Evolutionary conservation across 2,113 vertebrate species (phyloP), one percentile per base, ranked within the genome.

Genomic region (Brachirus orientalis): DNA sequence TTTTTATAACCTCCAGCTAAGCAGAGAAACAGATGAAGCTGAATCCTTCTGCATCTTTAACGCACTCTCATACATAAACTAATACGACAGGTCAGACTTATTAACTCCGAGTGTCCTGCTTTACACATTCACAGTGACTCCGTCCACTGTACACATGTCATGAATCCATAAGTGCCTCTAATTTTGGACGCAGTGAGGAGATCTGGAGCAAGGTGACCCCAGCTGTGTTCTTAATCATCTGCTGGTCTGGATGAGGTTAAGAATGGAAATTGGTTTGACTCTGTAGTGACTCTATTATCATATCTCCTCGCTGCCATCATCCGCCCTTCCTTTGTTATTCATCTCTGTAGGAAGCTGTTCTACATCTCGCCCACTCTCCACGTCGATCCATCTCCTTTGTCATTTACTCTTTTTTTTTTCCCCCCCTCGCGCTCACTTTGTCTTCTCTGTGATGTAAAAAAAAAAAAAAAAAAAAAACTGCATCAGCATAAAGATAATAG

Each of bases 401-500:
- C 84, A 83, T 85, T 86, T 80, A 50, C 40, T n/a, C n/a, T n/a
- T n/a, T n/a, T n/a, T n/a, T n/a, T n/a, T n/a, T n/a, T n/a, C n/a
- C n/a, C n/a, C n/a, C n/a, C n/a, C n/a, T 81, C 71, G 1, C 6
- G 6, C 60, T 57, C 22, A 33, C 61, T 47, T 66, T 82, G 75
- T 66, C 40, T 28, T 28, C 80, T 46, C 76, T 82, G 60, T 81
- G 77, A 80, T 85, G 76, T 80, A 79, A 69, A 75, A 78, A n/a
- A n/a, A n/a, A n/a, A n/a, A n/a, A n/a, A n/a, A n/a, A n/a, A n/a
- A n/a, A n/a, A n/a, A 83, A 44, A 52, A 52, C 82, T 69, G 75
- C 78, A 78, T 91, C 83, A 88, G 88, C 90, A 88, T 72, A 63
- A 86, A 78, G 80, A 86, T 91, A 89, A 91, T 88, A 58, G 77